Conservation (phyloP, 2,797 vertebrate species). For the Ciconia nigra region DNA sequence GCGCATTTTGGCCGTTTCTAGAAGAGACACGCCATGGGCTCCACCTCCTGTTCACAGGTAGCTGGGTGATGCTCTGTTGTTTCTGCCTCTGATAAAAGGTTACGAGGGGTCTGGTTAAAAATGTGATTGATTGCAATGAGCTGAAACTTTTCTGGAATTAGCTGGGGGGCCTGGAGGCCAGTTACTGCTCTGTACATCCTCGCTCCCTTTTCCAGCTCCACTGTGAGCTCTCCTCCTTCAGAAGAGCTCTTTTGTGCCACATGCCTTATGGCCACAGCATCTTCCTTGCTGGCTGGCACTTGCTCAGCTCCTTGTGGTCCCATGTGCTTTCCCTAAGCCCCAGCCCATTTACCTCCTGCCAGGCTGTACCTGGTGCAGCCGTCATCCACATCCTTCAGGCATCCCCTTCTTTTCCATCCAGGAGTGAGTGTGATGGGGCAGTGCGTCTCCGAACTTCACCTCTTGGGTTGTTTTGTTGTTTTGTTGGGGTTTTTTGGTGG, state of each 20-base stretch:
- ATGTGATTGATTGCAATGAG: neutral
- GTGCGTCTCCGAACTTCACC: neutral
- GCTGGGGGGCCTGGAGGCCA: neutral
- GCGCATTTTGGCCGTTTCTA: neutral
- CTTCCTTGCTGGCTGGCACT: neutral
- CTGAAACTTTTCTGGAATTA: neutral
- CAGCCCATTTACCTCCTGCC: neutral
- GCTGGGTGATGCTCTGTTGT: neutral
- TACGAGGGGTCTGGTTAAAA: neutral
- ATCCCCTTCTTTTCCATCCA: neutral
- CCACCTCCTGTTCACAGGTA: neutral
- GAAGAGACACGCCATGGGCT: neutral
- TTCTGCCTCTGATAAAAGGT: neutral
- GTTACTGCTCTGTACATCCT: neutral
- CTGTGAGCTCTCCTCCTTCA: neutral
- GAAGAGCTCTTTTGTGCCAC: neutral
- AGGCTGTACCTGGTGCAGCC: neutral
- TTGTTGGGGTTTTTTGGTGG: fast-evolving
- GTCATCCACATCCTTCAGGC: neutral
- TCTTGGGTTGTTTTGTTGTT: neutral
- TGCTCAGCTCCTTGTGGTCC: neutral
- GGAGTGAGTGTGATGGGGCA: neutral
- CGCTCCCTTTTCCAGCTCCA: neutral
- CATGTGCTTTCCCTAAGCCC: neutral
- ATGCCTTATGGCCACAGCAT: neutral